Percentiles rank a stretch among this genome's conserved stretches.
These are phyloP conservation scores for Sarcophilus harrisii DNA, from an alignment of 2,797 vertebrate species.

Conservation along the genomic window DNA sequence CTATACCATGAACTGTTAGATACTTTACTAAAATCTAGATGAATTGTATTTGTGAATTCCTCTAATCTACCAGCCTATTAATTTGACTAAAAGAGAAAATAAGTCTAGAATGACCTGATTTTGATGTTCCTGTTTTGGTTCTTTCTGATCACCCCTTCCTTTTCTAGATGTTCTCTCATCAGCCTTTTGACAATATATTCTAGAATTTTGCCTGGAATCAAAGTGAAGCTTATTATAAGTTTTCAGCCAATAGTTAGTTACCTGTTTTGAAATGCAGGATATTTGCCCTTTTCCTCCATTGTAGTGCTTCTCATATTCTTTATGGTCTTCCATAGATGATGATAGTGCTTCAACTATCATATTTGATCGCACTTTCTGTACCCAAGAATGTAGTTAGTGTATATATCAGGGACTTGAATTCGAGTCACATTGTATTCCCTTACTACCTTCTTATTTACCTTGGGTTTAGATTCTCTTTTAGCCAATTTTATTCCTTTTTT, in stretches of 20 bases:
- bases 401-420: not conserved
- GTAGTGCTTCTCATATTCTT: not conserved
- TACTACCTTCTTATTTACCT: not conserved
- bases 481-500: not conserved
- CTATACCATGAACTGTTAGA: not conserved
- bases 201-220: not conserved
- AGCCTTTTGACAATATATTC: not conserved
- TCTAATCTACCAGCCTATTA: not conserved
- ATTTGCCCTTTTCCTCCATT: not conserved
- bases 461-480: not conserved
- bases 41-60: not conserved
- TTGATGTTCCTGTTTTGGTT: not conserved
- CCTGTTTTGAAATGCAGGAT: not conserved
- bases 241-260: not conserved
- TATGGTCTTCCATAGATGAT: not conserved
- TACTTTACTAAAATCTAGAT: not conserved
- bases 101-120: not conserved
- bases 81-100: not conserved
- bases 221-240: not conserved
- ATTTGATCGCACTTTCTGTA: not conserved
- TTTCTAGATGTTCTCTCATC: not conserved
- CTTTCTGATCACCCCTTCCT: not conserved
- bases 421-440: not conserved
- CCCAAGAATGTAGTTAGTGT: not conserved
- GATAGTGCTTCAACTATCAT: not conserved